Percentiles rank a stretch among this genome's conserved stretches.
Conservation (phyloP, 1,140 invertebrate species). For the Bombus picipes region DNA sequence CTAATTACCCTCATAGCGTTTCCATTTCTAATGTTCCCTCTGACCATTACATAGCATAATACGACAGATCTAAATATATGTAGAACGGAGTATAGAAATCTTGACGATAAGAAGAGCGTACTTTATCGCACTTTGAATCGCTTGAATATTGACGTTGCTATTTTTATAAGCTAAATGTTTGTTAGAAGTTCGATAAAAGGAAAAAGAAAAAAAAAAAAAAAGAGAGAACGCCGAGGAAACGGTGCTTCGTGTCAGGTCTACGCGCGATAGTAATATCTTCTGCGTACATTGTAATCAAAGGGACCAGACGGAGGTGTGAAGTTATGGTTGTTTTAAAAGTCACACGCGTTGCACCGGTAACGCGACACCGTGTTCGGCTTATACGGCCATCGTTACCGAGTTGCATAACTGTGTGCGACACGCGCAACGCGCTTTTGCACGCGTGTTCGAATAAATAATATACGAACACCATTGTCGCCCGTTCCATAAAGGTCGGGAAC, state of each 20-base stretch:
- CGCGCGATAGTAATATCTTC: constrained; percentile 13
- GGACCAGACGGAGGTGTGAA: constrained; percentile 25
- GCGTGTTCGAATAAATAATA: constrained; percentile 52
- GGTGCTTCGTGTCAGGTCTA: too few species aligned
- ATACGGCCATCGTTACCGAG: constrained; percentile 37
- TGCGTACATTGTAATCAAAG: constrained; percentile 29
- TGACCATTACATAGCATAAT: too few species aligned
- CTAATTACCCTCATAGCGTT: background rate
- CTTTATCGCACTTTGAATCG: too few species aligned
- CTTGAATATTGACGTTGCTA: background rate
- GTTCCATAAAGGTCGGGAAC: constrained; percentile 9
- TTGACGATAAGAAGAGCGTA: too few species aligned
- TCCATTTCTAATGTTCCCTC: too few species aligned
- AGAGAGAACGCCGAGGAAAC: background rate
- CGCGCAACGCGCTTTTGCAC: constrained; percentile 40
- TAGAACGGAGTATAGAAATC: too few species aligned
- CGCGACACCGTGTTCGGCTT: constrained; percentile 67
- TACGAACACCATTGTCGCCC: constrained; percentile 7
- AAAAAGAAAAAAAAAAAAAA: background rate
- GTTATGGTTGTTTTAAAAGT: constrained; percentile 56
- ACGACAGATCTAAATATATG: too few species aligned
- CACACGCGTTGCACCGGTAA: constrained; percentile 59
- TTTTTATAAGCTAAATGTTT: background rate
- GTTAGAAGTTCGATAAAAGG: background rate
- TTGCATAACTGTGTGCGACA: constrained; percentile 67